These are phyloP conservation scores for Ditylenchus weischeri DNA, from an alignment of 2,888 invertebrate genomes.

Conservation along the genomic window DNA sequence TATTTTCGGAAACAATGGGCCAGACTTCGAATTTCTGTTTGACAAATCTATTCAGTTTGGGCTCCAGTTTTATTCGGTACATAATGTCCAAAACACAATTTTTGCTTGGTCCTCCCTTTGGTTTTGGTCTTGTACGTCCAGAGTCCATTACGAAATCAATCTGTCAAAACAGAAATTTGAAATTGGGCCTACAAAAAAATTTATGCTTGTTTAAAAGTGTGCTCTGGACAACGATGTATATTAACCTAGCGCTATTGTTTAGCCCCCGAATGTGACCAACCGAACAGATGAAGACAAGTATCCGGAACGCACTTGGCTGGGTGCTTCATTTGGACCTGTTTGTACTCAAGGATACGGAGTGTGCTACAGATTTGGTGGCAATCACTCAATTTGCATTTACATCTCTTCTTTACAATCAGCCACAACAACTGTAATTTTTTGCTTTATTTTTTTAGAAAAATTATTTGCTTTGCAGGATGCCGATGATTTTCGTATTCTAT, in stretches of 20 bases:
- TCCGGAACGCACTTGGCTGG: conserved; percentile 14
- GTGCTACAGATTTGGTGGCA: conserved; percentile 29
- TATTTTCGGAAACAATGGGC: no score
- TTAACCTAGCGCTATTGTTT: not conserved
- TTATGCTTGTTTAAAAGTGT: no score
- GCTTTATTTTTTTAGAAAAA: not conserved
- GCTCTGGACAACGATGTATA: no score
- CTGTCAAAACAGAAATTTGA: no score
- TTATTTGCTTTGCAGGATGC: not conserved
- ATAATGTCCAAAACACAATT: no score
- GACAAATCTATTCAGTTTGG: no score
- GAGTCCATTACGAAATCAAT: no score
- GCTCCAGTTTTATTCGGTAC: no score
- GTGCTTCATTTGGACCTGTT: conserved; percentile 25
- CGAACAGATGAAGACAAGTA: conserved; percentile 18
- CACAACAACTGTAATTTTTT: not conserved
- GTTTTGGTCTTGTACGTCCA: no score
- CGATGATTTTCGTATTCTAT: not conserved
- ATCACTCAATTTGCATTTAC: conserved; percentile 26
- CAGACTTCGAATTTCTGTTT: no score
- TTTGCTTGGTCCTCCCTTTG: no score
- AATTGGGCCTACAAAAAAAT: no score
- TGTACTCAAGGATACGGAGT: conserved; percentile 29
- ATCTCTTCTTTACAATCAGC: conserved; percentile 18
- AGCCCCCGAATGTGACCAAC: conserved; percentile 12